phyloP scores from a whole-genome alignment of 2,888 invertebrate genomes.

The Callosobruchus maculatus region DNA sequence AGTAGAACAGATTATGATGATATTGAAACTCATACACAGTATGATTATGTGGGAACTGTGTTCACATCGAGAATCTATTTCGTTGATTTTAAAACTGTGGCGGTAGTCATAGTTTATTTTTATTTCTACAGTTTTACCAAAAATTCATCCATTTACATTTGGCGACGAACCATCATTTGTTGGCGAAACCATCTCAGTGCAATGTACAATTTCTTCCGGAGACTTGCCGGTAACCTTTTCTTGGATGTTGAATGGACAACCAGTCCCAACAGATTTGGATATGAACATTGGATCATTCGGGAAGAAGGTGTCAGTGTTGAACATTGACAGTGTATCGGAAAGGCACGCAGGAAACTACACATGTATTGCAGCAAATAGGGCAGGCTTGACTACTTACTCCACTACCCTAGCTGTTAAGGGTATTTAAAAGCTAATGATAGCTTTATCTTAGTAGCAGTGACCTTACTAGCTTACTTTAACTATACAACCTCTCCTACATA shows the following conservation, averaged over 20 bases:
- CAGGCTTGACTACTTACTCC: conserved; percentile 52
- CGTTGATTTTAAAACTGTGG: neutral
- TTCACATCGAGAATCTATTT: too few species aligned
- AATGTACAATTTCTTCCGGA: conserved; percentile 64
- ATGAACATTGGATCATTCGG: conserved; percentile 58
- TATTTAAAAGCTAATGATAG: conserved; percentile 29
- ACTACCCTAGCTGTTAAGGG: conserved; percentile 55
- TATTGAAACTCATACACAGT: too few species aligned
- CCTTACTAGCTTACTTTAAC: too few species aligned
- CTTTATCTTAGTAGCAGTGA: too few species aligned
- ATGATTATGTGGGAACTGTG: too few species aligned
- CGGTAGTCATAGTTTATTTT: neutral
- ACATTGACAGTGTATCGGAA: conserved; percentile 54
- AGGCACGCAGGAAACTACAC: conserved; percentile 57
- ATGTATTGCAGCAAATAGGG: conserved; percentile 54
- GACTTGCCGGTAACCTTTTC: conserved; percentile 72
- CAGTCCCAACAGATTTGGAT: conserved; percentile 52
- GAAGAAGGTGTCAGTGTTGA: conserved; percentile 61
- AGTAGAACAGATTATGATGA: too few species aligned
- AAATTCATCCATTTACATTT: conserved; percentile 67
- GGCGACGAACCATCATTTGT: conserved; percentile 64
- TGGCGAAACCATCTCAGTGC: conserved; percentile 65
- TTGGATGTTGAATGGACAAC: conserved; percentile 67
- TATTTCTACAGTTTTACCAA: conserved; percentile 37
- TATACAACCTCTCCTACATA: too few species aligned